These are phyloP conservation scores for Bolinopsis microptera DNA, from an alignment of 37 sponge, comb jelly and placozoan species.

Conservation along the genomic window DNA sequence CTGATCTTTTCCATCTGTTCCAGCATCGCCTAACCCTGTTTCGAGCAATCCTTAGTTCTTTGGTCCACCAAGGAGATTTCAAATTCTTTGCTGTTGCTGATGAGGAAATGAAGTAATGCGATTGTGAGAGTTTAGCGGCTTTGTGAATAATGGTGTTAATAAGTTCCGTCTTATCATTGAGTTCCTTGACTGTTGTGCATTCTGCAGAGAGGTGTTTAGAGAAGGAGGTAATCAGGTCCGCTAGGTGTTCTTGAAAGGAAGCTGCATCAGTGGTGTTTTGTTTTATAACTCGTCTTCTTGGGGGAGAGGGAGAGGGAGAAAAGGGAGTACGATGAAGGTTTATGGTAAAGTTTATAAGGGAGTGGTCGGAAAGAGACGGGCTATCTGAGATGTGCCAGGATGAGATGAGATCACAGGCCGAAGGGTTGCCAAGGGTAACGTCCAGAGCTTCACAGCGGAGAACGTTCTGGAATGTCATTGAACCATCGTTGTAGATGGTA, in stretches of 20 bases:
- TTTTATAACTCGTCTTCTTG: background rate
- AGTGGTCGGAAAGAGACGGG: background rate
- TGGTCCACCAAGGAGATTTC: too few species aligned
- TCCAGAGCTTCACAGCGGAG: background rate
- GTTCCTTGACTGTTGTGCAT: background rate
- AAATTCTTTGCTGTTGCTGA: background rate
- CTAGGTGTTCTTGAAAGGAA: background rate
- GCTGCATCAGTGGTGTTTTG: background rate
- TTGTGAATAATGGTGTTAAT: too few species aligned
- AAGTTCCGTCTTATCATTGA: background rate
- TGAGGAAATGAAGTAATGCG: background rate
- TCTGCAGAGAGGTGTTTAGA: too few species aligned
- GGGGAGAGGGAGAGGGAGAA: background rate
- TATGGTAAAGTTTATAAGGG: background rate
- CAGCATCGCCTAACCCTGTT: background rate
- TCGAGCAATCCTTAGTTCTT: background rate
- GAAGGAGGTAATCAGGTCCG: too few species aligned
- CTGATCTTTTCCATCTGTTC: background rate
- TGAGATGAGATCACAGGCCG: background rate
- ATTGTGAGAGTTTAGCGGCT: background rate
- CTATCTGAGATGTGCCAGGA: background rate
- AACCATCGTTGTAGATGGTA: background rate
- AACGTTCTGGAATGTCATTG: too few species aligned
- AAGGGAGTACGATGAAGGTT: background rate
- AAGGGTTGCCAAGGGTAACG: background rate